Evolutionary conservation across 2,888 invertebrate genomes (phyloP), one percentile per base, ranked within the genome.

Genomic region (Coremacera marginata): DNA sequence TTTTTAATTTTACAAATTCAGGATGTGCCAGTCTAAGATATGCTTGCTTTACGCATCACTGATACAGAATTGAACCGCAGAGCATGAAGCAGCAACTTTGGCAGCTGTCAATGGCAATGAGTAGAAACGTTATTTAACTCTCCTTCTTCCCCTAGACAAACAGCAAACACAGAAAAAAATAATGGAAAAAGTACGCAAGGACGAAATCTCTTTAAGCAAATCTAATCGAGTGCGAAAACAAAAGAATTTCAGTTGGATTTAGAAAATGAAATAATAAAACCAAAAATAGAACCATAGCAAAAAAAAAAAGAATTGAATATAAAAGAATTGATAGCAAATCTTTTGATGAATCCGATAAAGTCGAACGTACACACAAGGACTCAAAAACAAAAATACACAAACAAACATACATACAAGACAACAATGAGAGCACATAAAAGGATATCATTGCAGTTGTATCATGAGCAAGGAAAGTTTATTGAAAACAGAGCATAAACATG

Each of bases 71-170:
- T 14, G 63, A 27, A 49, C 44, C 68, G 11, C 44, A 52, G n/a
- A 25, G 31, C 55, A 76, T 51, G 7, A 49, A 51, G 74, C 52
- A 27, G 25, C 73, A 16, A 62, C 78, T 80, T 79, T 68, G 77
- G 78, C 82, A 83, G 81, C 82, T 83, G 83, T 83, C 82, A 83
- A 82, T 83, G 79, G 78, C 82, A 82, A 82, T 81, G 79, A 80
- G 51, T 16, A 57, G 52, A 68, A 60, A 62, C 52, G 49, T 63
- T 9, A 70, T 34, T 67, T 55, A 2, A 49, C 27, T 22, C 55
- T 60, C 52, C 72, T 37, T 25, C 44, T 22, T 27, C 22, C 63
- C 9, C 19, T n/a, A 37, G 70, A 71, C 25, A 37, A 52, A 52
- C 76, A 73, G 27, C 49, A n/a, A 51, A 70, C 75, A 77, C 80